These are phyloP conservation scores for Cephus runcator DNA, from an alignment of 2,888 invertebrate genomes.

Conservation along the genomic window DNA sequence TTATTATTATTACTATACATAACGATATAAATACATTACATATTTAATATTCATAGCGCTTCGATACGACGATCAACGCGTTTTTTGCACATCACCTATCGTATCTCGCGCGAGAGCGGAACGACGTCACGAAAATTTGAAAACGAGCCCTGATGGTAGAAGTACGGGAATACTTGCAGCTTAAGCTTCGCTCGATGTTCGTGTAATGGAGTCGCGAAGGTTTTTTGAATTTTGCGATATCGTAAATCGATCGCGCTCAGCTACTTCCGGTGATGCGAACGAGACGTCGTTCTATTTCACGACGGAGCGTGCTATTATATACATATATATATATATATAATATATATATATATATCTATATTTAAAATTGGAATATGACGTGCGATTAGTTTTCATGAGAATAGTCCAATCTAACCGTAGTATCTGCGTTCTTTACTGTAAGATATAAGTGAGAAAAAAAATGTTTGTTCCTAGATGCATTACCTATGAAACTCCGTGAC, in stretches of 20 bases:
- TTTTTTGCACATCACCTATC: neutral
- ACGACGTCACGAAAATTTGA: neutral
- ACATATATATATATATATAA: no score
- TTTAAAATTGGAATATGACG: neutral
- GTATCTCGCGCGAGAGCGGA: neutral
- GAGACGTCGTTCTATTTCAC: neutral
- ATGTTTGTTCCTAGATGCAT: constrained; percentile 47
- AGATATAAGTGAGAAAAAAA: constrained; percentile 14
- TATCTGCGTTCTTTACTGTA: constrained; percentile 2
- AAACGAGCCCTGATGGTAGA: neutral
- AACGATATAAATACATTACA: neutral
- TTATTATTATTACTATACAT: neutral
- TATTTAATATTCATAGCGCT: neutral
- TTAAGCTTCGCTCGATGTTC: neutral
- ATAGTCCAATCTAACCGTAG: constrained; percentile 1
- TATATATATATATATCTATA: neutral
- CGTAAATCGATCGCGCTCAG: neutral
- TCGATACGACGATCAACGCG: neutral
- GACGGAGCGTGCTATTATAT: neutral
- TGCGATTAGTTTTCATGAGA: neutral
- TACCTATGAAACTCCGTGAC: constrained; percentile 28
- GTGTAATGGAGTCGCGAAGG: neutral
- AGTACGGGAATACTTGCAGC: neutral
- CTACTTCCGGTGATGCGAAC: neutral
- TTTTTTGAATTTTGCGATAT: neutral